These are phyloP conservation scores for Castor canadensis DNA, from an alignment of 2,113 vertebrate species.

Conservation along the genomic window DNA sequence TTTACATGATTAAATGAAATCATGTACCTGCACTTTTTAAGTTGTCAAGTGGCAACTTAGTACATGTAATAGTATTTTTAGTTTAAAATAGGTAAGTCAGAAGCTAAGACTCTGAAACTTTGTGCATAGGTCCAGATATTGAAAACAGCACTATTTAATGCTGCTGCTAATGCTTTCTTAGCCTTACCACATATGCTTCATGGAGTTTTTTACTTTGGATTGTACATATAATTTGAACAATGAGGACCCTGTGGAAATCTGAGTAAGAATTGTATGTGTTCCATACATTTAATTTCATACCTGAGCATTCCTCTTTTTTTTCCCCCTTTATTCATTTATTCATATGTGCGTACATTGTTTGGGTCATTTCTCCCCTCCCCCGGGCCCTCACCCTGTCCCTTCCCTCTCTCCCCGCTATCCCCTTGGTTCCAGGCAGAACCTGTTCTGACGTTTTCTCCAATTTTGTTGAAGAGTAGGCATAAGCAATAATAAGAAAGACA, in stretches of 20 bases:
- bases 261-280: not conserved
- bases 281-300: constrained; percentile 21
- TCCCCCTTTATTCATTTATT: too few relatives aligned
- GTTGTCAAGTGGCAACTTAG: constrained; percentile 22
- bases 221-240: constrained; percentile 31
- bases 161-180: constrained; percentile 26
- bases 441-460: too few relatives aligned
- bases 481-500: too few relatives aligned
- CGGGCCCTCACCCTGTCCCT: too few relatives aligned
- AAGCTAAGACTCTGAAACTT: constrained; percentile 22
- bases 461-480: too few relatives aligned
- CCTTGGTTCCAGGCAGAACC: too few relatives aligned
- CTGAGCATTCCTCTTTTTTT: too few relatives aligned
- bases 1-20: constrained; percentile 53
- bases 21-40: not conserved
- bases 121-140: not conserved
- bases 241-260: not conserved
- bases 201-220: not conserved
- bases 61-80: not conserved
- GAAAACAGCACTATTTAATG: not conserved
- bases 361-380: too few relatives aligned
- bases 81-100: constrained; percentile 22
- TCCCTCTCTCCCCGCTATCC: too few relatives aligned
- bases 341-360: too few relatives aligned
- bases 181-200: not conserved